A percentile compares a stretch with the other conserved stretches of the same genome.
These are phyloP conservation scores for Troides oblongomaculatus DNA, from an alignment of 2,888 invertebrate species.

Conservation along the genomic window DNA sequence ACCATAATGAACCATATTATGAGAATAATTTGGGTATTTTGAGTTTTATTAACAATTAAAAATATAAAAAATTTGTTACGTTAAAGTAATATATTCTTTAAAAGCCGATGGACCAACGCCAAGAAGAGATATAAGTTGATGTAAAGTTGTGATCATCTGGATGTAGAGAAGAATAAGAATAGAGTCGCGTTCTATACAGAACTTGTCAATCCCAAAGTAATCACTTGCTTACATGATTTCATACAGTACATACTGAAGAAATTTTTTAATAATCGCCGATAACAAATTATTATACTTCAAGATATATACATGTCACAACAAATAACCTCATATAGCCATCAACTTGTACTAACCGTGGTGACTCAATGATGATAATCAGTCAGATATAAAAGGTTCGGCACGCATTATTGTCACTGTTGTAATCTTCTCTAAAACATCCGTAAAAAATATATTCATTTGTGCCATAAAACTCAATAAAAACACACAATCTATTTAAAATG, in stretches of 20 bases:
- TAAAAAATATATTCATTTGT: conserved; percentile 72
- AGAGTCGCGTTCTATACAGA: background rate
- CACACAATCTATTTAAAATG: conserved; percentile 57
- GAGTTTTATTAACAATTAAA: too few species aligned
- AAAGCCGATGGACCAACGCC: conserved; percentile 58
- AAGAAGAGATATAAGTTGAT: conserved; percentile 38
- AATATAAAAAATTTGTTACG: background rate
- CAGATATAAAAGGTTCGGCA: conserved; percentile 74
- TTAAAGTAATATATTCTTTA: conserved; percentile 36
- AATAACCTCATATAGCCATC: conserved; percentile 75
- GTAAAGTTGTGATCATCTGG: conserved; percentile 28
- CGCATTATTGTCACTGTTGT: conserved; percentile 76
- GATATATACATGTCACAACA: conserved; percentile 73
- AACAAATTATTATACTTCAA: conserved; percentile 54
- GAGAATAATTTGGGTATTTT: too few species aligned
- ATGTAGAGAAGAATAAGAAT: conserved; percentile 30
- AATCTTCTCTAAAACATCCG: conserved; percentile 57
- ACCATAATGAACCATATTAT: too few species aligned
- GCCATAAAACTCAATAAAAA: conserved; percentile 60
- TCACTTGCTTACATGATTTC: conserved; percentile 4
- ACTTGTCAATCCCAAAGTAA: conserved; percentile 6
- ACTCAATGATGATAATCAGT: conserved; percentile 68
- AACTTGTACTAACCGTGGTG: conserved; percentile 75
- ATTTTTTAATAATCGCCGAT: conserved; percentile 46
- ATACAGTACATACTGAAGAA: conserved; percentile 36